Percentiles rank a stretch among this genome's conserved stretches.
Conservation (phyloP, 2,797 vertebrate species). For the Brachymystax lenok region DNA sequence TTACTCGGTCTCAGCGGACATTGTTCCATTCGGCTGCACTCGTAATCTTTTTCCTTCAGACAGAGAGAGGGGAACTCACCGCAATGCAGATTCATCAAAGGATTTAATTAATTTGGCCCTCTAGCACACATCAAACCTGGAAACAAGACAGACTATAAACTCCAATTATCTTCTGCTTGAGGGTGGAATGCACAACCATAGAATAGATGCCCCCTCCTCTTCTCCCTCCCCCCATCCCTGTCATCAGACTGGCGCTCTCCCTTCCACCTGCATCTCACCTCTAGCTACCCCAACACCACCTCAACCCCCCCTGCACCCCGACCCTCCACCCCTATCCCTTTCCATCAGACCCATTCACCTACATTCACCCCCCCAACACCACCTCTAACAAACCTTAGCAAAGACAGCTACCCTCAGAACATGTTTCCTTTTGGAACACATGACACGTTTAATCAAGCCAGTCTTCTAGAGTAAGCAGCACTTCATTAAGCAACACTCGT, state of each 20-base stretch:
- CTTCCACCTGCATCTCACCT: too few relatives aligned
- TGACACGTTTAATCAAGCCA: background rate
- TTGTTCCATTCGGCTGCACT: slow-evolving; percentile 52
- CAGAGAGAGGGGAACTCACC: slow-evolving; percentile 53
- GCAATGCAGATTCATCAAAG: slow-evolving; percentile 79
- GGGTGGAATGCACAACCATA: slow-evolving; percentile 5
- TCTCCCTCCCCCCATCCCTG: slow-evolving; percentile 9
- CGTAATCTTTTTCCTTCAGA: slow-evolving; percentile 47
- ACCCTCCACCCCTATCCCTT: too few relatives aligned
- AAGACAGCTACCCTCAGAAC: background rate
- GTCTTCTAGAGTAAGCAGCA: too few relatives aligned
- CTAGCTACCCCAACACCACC: background rate
- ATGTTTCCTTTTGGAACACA: background rate
- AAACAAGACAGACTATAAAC: slow-evolving; percentile 79
- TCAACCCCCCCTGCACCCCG: too few relatives aligned
- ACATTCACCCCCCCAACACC: background rate
- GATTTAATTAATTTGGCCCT: slow-evolving; percentile 80
- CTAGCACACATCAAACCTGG: slow-evolving; percentile 71
- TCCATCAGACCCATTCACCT: background rate
- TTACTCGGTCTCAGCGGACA: slow-evolving; percentile 59
- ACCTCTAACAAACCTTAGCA: background rate
- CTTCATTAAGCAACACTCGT: too few relatives aligned
- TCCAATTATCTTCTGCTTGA: slow-evolving; percentile 71
- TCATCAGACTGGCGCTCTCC: background rate
- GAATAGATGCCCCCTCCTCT: slow-evolving; percentile 13